phyloP scores from a whole-genome alignment of 2,888 invertebrate genomes.

The Lasioglossum pauxillum region DNA sequence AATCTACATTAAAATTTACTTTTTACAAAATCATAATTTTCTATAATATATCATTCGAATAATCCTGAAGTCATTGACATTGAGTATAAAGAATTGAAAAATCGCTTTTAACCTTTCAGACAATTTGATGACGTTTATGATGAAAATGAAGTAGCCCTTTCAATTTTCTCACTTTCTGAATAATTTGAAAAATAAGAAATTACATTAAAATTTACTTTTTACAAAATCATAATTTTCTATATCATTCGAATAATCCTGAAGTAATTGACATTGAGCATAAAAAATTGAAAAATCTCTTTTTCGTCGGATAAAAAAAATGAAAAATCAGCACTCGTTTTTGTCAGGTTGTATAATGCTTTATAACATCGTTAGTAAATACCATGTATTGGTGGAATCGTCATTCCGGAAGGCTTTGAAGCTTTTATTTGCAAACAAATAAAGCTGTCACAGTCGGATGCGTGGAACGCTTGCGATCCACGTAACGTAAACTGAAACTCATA shows the following conservation, averaged over 20 bases:
- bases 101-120: no score
- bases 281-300: background rate
- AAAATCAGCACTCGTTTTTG: background rate
- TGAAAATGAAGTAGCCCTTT: no score
- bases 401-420: background rate
- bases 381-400: background rate
- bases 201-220: no score
- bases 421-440: conserved; percentile 8
- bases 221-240: no score
- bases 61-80: no score
- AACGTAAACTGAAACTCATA: background rate
- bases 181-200: background rate
- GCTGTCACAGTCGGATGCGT: background rate
- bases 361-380: background rate
- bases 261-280: background rate
- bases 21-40: no score
- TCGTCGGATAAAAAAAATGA: background rate
- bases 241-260: background rate
- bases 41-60: no score
- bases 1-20: background rate
- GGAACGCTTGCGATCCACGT: background rate
- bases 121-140: no score
- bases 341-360: background rate
- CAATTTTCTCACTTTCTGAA: no score
- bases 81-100: no score